Percentiles rank a stretch among this genome's conserved stretches.
Conservation (phyloP, 2,113 vertebrate genomes). For the Zosterops hypoxanthus region DNA sequence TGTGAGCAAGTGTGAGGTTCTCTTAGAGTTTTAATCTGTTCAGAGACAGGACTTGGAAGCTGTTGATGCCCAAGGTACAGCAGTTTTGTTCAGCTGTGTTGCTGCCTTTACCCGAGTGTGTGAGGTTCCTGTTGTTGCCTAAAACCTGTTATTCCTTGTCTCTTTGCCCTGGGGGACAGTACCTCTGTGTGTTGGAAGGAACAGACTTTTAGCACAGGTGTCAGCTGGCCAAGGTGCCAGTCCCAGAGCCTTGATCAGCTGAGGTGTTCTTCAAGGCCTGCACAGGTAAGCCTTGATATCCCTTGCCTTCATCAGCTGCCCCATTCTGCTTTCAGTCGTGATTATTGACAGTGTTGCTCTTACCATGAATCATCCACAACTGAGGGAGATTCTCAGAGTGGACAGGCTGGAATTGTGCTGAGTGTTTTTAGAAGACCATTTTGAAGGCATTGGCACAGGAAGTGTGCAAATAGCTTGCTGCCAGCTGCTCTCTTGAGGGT, state of each 20-base stretch:
- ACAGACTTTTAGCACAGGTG: not conserved
- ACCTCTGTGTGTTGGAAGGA: not conserved
- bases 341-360: not conserved
- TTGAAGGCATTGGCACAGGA: not conserved
- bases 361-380: not conserved
- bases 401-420: not conserved
- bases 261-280: not conserved
- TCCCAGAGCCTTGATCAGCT: not conserved
- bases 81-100: not conserved
- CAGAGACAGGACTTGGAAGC: not conserved
- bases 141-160: not conserved
- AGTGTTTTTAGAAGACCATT: not conserved
- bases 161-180: not conserved
- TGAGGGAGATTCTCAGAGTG: not conserved
- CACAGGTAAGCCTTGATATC: not conserved
- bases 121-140: not conserved
- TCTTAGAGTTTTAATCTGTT: not conserved
- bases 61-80: not conserved
- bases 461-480: not conserved
- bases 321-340: not conserved
- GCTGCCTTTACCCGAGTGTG: not conserved
- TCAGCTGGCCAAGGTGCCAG: not conserved
- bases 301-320: not conserved
- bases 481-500: not conserved
- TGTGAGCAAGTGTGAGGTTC: not conserved